A percentile compares a stretch with the other conserved stretches of the same genome.
These are phyloP conservation scores for Gymnocephalus cernua DNA, from an alignment of 2,113 vertebrate species.

Conservation along the genomic window DNA sequence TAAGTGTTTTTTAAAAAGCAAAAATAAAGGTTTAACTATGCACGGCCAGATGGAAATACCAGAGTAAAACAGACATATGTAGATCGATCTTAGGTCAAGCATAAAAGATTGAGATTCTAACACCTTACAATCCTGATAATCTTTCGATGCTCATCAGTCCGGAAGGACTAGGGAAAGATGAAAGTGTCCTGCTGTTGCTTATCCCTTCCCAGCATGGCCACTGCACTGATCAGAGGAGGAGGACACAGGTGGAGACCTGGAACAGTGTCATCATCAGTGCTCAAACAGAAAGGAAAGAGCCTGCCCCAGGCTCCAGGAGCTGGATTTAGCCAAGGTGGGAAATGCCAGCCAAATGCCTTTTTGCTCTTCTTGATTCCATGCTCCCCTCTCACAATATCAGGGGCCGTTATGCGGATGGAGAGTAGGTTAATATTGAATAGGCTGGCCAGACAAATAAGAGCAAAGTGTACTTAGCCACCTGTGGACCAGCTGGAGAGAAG, in stretches of 20 bases:
- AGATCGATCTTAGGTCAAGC: conserved; percentile 70
- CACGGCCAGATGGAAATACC: conserved; percentile 1
- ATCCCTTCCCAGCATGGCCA: conserved; percentile 76
- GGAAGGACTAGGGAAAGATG: conserved; percentile 70
- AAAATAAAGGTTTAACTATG: conserved; percentile 10
- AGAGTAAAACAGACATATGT: conserved; percentile 63
- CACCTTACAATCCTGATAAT: conserved; percentile 77
- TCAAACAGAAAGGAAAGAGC: conserved; percentile 76
- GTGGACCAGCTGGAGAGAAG: conserved; percentile 74
- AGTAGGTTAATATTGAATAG: conserved; percentile 76
- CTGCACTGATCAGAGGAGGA: conserved; percentile 72
- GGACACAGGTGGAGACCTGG: conserved; percentile 83
- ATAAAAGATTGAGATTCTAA: conserved; percentile 70
- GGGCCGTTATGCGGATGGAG: conserved; percentile 49
- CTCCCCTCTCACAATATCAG: conserved; percentile 67
- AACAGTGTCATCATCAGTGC: conserved; percentile 78
- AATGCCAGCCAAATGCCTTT: conserved; percentile 82
- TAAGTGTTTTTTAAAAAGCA: conserved; percentile 1
- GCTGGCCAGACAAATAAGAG: conserved; percentile 72
- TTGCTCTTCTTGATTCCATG: conserved; percentile 63
- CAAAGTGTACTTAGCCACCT: conserved; percentile 75
- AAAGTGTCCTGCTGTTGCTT: conserved; percentile 75
- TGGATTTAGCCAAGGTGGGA: conserved; percentile 72
- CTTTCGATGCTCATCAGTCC: conserved; percentile 73
- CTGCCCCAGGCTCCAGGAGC: conserved; percentile 68